phyloP scores from a whole-genome alignment of 2,797 vertebrate genomes.

The Octomys mimax region DNA sequence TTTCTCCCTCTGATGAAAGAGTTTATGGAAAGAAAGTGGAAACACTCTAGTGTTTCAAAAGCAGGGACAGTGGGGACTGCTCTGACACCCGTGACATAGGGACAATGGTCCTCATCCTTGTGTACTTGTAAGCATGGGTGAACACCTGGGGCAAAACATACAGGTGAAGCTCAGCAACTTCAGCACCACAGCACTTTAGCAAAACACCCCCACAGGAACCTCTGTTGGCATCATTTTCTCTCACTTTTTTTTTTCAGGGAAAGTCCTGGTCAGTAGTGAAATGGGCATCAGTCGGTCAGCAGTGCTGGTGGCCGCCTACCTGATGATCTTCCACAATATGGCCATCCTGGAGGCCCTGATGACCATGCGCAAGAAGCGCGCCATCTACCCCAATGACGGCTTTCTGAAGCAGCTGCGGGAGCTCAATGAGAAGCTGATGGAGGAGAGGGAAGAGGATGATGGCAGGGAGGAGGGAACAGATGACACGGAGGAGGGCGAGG shows the following conservation, averaged over 20 bases:
- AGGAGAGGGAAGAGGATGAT: conserved; percentile 92
- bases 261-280: conserved; percentile 97
- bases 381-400: conserved; percentile 96
- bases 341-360: conserved; percentile 95
- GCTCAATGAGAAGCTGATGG: conserved; percentile 95
- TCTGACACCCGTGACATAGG: fast-evolving
- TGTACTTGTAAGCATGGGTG: neutral
- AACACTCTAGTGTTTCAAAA: neutral
- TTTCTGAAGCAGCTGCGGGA: conserved; percentile 97
- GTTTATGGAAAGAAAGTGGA: neutral
- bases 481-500: conserved; percentile 87
- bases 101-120: no score
- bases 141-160: neutral
- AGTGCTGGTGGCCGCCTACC: conserved; percentile 95
- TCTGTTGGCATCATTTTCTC: fast-evolving
- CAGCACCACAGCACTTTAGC: neutral
- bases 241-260: conserved; percentile 90
- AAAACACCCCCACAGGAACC: fast-evolving
- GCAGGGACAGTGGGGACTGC: neutral
- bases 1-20: neutral
- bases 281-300: conserved; percentile 98
- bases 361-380: conserved; percentile 94
- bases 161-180: neutral
- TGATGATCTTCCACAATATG: conserved; percentile 99
- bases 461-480: conserved; percentile 86